A percentile compares a stretch with the other conserved stretches of the same genome.
These are phyloP conservation scores for Galeopsomyia nigrocyanea DNA, from an alignment of 2,888 invertebrate genomes.

Conservation along the genomic window DNA sequence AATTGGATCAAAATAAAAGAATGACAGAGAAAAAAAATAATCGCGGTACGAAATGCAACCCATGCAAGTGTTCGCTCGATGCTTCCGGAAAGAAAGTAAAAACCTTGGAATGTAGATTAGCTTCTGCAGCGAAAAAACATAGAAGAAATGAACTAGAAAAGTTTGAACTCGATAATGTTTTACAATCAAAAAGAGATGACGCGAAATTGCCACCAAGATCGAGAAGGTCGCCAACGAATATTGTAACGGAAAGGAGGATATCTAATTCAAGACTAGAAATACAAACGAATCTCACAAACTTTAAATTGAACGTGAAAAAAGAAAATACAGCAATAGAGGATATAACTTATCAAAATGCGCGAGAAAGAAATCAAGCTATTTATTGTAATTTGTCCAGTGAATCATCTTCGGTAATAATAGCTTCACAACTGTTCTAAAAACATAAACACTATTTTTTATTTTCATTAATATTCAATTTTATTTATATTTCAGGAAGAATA, in stretches of 20 bases:
- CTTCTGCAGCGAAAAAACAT: conserved; percentile 4
- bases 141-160: not conserved
- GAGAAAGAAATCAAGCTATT: not conserved
- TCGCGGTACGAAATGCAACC: conserved; percentile 10
- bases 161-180: no score
- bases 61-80: conserved; percentile 22
- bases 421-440: not conserved
- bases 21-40: no score
- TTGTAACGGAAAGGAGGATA: conserved; percentile 1
- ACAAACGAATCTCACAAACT: conserved; percentile 1
- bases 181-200: not conserved
- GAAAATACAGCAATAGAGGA: conserved; percentile 11
- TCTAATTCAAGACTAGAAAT: conserved; percentile 14
- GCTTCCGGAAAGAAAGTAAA: not conserved
- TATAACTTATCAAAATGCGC: not conserved
- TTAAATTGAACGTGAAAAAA: conserved; percentile 7
- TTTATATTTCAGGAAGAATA: conserved; percentile 11
- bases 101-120: conserved; percentile 20
- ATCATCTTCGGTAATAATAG: conserved; percentile 15
- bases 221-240: not conserved
- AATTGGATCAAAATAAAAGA: no score
- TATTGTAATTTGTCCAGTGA: conserved; percentile 27
- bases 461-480: not conserved
- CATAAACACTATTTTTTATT: not conserved
- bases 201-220: not conserved